These are phyloP conservation scores for Diaphora mendica DNA, from an alignment of 2,888 invertebrate species.

Conservation along the genomic window DNA sequence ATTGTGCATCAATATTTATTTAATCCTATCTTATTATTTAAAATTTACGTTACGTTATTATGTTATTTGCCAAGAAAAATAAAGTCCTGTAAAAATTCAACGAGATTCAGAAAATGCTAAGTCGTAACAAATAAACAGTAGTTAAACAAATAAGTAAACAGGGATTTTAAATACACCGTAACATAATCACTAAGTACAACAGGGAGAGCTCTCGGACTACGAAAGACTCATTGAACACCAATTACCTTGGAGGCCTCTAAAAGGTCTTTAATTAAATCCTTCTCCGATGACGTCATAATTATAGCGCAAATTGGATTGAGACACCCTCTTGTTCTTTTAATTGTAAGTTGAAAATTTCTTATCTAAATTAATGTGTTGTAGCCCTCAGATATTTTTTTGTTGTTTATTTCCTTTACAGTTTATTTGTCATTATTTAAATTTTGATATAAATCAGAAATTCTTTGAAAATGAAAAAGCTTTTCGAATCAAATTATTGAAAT, in stretches of 20 bases:
- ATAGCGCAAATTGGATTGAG: slow-evolving; percentile 82
- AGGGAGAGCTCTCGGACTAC: slow-evolving; percentile 75
- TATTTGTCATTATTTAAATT: slow-evolving; percentile 17
- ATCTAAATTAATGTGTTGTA: slow-evolving; percentile 72
- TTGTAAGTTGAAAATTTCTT: slow-evolving; percentile 77
- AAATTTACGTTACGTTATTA: not conserved
- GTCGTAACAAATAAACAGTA: slow-evolving; percentile 19
- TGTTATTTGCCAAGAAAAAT: not conserved
- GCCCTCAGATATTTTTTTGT: slow-evolving; percentile 27
- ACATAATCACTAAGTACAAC: slow-evolving; percentile 78
- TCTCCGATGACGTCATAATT: slow-evolving; percentile 86
- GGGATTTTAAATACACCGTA: slow-evolving; percentile 62
- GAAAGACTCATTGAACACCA: slow-evolving; percentile 85
- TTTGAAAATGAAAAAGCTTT: not conserved
- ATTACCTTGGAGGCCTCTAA: slow-evolving; percentile 83
- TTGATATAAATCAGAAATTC: not conserved
- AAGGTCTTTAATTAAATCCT: slow-evolving; percentile 86
- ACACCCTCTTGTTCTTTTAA: slow-evolving; percentile 81
- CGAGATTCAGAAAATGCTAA: not conserved
- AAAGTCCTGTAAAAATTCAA: not conserved
- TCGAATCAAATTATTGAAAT: not conserved
- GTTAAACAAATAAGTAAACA: slow-evolving; percentile 50
- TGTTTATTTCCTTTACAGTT: slow-evolving; percentile 35
- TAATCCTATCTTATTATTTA: not conserved
- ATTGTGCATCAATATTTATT: not conserved